Evolutionary conservation across 2,797 vertebrate genomes (phyloP).

Genomic region (Lacerta bilineata): DNA sequence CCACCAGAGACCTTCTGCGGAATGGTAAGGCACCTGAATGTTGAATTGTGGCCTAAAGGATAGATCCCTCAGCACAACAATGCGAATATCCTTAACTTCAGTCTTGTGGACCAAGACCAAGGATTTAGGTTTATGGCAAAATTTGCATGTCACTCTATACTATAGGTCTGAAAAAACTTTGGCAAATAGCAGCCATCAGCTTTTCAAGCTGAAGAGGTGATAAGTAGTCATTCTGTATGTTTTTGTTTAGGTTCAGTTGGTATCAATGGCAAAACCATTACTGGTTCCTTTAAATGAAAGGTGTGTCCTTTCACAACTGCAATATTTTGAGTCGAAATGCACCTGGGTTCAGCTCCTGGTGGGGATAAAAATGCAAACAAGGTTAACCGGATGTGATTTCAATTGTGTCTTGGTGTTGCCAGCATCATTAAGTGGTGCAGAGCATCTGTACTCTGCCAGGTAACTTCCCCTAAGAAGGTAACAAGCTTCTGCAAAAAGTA

Average conservation of each 20-base stretch:
- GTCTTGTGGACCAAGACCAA: constrained; percentile 9
- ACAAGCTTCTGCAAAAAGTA: background rate
- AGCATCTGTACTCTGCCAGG: constrained; percentile 14
- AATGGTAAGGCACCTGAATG: constrained; percentile 87
- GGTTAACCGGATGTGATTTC: background rate
- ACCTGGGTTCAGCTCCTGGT: background rate
- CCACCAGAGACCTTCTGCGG: constrained; percentile 97
- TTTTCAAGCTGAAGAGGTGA: constrained; percentile 11
- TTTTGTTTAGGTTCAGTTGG: constrained; percentile 19
- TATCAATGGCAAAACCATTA: background rate
- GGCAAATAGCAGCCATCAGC: constrained; percentile 13
- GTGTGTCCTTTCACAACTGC: background rate
- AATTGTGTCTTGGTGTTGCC: background rate
- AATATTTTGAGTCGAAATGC: accelerated
- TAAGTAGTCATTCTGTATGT: background rate
- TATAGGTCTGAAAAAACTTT: constrained; percentile 26
- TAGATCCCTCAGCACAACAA: constrained; percentile 7
- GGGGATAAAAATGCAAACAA: background rate
- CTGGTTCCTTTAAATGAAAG: constrained; percentile 22
- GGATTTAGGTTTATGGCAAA: background rate
- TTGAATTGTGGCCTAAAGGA: constrained; percentile 5
- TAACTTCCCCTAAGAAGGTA: background rate
- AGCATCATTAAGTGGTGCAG: background rate
- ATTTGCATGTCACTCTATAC: constrained; percentile 5
- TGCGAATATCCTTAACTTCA: background rate